Conservation (phyloP, 2,113 vertebrate species). For the Barbus barbus region DNA sequence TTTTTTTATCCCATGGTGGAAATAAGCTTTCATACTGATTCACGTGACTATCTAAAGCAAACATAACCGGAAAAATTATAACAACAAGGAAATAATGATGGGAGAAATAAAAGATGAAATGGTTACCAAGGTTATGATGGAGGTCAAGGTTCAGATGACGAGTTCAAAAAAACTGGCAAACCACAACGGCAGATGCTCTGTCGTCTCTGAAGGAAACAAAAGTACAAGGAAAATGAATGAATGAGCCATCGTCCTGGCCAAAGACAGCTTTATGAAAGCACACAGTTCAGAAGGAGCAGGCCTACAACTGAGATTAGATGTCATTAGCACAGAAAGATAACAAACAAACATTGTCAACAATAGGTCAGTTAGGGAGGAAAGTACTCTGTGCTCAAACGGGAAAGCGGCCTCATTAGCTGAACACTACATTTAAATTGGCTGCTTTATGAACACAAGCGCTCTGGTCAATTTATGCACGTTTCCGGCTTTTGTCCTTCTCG, state of each 20-base stretch:
- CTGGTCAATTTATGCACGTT: constrained; percentile 35
- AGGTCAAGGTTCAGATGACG: constrained; percentile 87
- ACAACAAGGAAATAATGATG: constrained; percentile 62
- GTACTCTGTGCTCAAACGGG: constrained; percentile 34
- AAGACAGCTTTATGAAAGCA: constrained; percentile 17
- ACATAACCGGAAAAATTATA: constrained; percentile 33
- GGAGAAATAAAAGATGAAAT: constrained; percentile 82
- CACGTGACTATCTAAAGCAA: constrained; percentile 14
- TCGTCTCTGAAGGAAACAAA: constrained; percentile 44
- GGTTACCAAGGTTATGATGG: constrained; percentile 88
- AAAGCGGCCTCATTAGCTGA: constrained; percentile 45
- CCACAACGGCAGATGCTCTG: constrained; percentile 74
- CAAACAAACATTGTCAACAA: constrained; percentile 43
- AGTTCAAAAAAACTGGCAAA: constrained; percentile 89
- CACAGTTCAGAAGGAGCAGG: constrained; percentile 12
- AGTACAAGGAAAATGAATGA: constrained; percentile 11
- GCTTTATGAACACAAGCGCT: constrained; percentile 12
- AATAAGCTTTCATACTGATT: background rate
- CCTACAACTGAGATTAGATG: constrained; percentile 42
- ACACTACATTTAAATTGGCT: constrained; percentile 39
- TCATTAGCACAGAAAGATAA: constrained; percentile 47
- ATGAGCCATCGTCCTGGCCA: background rate
- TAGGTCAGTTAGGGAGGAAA: constrained; percentile 49
- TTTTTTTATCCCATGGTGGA: background rate
- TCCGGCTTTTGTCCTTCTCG: constrained; percentile 35